Evolutionary conservation across 2,888 invertebrate species (phyloP), one percentile per base, ranked within the genome.

Genomic region (Dryobotodes eremita): DNA sequence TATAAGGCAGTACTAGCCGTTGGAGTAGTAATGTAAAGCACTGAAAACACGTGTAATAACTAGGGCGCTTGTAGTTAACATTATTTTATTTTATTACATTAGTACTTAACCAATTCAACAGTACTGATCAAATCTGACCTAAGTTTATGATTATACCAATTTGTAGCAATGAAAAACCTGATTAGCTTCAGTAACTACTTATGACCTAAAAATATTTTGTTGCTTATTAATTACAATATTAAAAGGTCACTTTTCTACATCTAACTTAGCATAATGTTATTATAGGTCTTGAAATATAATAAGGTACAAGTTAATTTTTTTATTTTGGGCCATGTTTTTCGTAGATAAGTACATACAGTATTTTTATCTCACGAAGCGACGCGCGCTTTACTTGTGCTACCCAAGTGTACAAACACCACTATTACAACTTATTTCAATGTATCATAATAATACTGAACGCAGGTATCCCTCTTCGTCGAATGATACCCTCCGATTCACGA

Each of bases 101-200:
- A 59, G 31, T 73, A 31, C 36, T 71, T 70, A 75, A 79, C 57
- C 46, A 57, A 69, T 66, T 48, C 62, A 42, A 42, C 42, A 42
- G 42, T 42, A 42, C 42, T 5, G 80, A 84, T 76, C 10, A 57
- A 66, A 84, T 84, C 85, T 64, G 15, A 71, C 66, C 53, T 64
- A 55, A 59, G 70, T 74, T 68, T 66, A 53, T 23, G 53, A 46
- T 80, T 80, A 46, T 48, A 62, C 70, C 53, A 75, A 83, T 72
- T 75, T 75, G 79, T 83, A 64, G 68, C 20, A 70, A 71, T 66
- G 61, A 70, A 70, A 61, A 72, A 17, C 31, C 6, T 13, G 62
- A 57, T 50, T 36, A 62, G 42, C 11, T 1, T 65, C 55, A 50
- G 8, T 31, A 64, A 31, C 6, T 64, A 8, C 42, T 2, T 42